These are phyloP conservation scores for Leucoptera coffeella DNA, from an alignment of 2,888 invertebrate genomes.

Conservation along the genomic window DNA sequence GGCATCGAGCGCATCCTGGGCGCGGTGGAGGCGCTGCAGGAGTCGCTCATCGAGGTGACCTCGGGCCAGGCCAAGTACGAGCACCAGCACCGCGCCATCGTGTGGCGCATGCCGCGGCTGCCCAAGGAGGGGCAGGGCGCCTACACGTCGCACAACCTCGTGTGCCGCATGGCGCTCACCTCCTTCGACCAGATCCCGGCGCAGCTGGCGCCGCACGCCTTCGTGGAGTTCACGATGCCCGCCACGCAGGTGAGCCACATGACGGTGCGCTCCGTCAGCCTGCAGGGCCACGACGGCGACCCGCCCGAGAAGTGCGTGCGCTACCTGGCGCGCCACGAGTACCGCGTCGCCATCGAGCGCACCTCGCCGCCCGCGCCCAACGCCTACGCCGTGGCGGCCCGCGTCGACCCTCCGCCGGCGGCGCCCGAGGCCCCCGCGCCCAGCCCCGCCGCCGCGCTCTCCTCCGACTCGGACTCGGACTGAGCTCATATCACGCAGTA, in stretches of 20 bases:
- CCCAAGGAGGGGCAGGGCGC: constrained; percentile 99
- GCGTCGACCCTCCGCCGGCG: constrained; percentile 9
- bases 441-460: constrained; percentile 19
- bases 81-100: constrained; percentile 93
- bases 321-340: constrained; percentile 93
- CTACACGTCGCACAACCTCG: constrained; percentile 95
- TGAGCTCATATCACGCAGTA: constrained; percentile 10
- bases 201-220: constrained; percentile 79
- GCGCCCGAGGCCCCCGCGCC: constrained; percentile 11
- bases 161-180: constrained; percentile 90
- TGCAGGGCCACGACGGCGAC: constrained; percentile 77
- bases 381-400: constrained; percentile 26
- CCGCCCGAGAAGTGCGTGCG: constrained; percentile 98
- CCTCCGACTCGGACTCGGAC: constrained; percentile 41
- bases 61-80: constrained; percentile 98
- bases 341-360: constrained; percentile 85
- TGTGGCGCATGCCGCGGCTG: constrained; percentile 95
- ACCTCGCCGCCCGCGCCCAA: constrained; percentile 44
- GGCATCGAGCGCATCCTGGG: constrained; percentile 90
- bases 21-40: constrained; percentile 83
- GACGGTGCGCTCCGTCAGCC: constrained; percentile 89
- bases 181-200: constrained; percentile 97
- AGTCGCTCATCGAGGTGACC: constrained; percentile 91
- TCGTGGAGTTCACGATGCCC: constrained; percentile 98
- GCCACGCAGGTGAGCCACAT: constrained; percentile 93